Evolutionary conservation across 1,140 invertebrate genomes (phyloP).

Genomic region (Hydropsyche tenuis): DNA sequence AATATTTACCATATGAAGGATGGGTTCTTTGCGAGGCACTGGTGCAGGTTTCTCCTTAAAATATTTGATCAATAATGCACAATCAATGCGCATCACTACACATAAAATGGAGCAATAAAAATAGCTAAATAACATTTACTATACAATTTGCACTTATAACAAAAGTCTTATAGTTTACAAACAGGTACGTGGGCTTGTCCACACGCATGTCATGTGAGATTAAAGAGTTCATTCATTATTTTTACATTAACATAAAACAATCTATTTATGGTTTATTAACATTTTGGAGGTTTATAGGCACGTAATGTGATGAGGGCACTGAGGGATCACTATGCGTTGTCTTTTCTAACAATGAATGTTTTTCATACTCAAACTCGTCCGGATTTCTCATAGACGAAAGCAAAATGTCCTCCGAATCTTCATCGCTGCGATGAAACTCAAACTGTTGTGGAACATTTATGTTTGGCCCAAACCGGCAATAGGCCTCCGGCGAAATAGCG

Average conservation of each 20-base stretch:
- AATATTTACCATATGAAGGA: constrained; percentile 8
- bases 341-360: constrained; percentile 13
- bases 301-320: constrained; percentile 21
- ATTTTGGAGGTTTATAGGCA: constrained; percentile 24
- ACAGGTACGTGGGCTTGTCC: not conserved
- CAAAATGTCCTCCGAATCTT: not conserved
- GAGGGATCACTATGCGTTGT: constrained; percentile 6
- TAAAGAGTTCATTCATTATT: not conserved
- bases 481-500: constrained; percentile 59
- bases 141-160: constrained; percentile 4
- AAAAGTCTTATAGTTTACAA: not conserved
- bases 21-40: constrained; percentile 14
- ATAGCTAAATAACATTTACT: constrained; percentile 7
- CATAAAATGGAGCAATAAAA: constrained; percentile 10
- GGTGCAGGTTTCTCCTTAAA: constrained; percentile 18
- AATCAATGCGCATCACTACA: not conserved
- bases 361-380: constrained; percentile 6
- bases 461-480: constrained; percentile 61
- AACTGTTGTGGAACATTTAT: constrained; percentile 58
- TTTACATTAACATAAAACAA: not conserved
- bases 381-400: not conserved
- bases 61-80: too few species aligned
- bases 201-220: not conserved
- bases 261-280: constrained; percentile 21
- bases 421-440: constrained; percentile 55